Evolutionary conservation across 2,888 invertebrate species (phyloP), one percentile per base, ranked within the genome.

Genomic region (Agelastica alni): DNA sequence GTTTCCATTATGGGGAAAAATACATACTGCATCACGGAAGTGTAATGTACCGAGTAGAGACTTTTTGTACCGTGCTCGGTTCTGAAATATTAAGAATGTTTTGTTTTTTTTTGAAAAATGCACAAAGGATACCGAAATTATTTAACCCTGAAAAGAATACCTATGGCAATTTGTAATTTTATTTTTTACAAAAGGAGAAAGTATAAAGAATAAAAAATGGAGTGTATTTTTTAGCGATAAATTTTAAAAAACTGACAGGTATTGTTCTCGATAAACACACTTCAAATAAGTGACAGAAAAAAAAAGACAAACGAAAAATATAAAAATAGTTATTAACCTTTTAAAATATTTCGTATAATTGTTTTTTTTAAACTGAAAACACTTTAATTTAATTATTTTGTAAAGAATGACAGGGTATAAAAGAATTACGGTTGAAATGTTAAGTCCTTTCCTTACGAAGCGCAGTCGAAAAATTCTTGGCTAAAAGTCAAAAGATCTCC

Each of bases 81-180:
- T 18, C 20, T 43, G 17, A 43, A 43, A 43, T 43, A 43, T 43
- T n/a, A 17, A 30, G 31, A 43, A 28, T 43, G 43, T 43, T 43
- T 43, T 43, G 43, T 43, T 30, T 28, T 43, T n/a, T 43, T 6
- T 16, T 43, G 43, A 43, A 43, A 43, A 30, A 43, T 43, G 26
- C 30, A 43, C 43, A 30, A 43, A 43, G 43, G 43, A 30, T 43
- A 30, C 30, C 17, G 16, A 43, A 43, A 30, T 31, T 31, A 43
- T 43, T 18, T 43, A 28, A 43, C 30, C 22, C 30, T n/a, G 30
- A 18, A 17, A 43, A 43, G 28, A 43, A 43, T 43, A 31, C 43
- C 43, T 43, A 30, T 43, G 43, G 43, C 43, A 43, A 43, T 43
- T 43, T 43, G 43, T 43, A 43, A 17, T 43, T 31, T 43, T 30